Percentiles rank a stretch among this genome's conserved stretches.
Conservation (phyloP, 1,140 invertebrate genomes). For the Xylocopa sonorina region DNA sequence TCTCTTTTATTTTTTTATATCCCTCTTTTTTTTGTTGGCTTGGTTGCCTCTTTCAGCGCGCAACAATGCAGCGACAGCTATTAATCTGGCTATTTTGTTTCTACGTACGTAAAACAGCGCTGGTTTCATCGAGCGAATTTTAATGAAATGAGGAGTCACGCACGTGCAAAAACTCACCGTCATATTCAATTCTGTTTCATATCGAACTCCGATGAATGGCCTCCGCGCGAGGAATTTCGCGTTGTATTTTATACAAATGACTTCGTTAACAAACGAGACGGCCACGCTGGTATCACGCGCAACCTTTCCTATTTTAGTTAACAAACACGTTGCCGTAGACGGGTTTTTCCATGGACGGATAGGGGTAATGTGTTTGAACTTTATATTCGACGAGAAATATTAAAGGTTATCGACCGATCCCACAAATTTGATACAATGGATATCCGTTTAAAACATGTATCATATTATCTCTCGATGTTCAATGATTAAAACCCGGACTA, state of each 20-base stretch:
- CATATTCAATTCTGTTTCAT: conserved; percentile 60
- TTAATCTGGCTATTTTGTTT: conserved; percentile 59
- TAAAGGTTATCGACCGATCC: background rate
- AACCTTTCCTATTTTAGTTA: background rate
- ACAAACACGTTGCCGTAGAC: background rate
- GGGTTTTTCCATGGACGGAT: background rate
- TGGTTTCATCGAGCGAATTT: conserved; percentile 58
- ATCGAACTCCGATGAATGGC: conserved; percentile 46
- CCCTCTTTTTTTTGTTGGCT: background rate
- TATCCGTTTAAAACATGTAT: background rate
- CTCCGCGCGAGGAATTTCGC: conserved; percentile 33
- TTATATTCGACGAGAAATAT: background rate
- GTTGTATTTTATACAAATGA: conserved; percentile 51
- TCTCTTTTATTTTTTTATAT: background rate
- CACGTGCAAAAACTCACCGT: conserved; percentile 47
- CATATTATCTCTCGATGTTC: background rate
- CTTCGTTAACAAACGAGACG: conserved; percentile 53
- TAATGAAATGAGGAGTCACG: conserved; percentile 58
- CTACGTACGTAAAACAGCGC: conserved; percentile 46
- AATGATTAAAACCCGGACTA: too few species aligned
- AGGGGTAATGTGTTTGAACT: background rate
- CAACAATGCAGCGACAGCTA: conserved; percentile 38
- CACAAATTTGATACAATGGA: background rate
- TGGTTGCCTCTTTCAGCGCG: conserved; percentile 10
- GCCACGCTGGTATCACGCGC: background rate